A percentile compares a stretch with the other conserved stretches of the same genome.
phyloP scores from a whole-genome alignment of 2,888 invertebrate species.

The Leptinotarsa tumamoca region DNA sequence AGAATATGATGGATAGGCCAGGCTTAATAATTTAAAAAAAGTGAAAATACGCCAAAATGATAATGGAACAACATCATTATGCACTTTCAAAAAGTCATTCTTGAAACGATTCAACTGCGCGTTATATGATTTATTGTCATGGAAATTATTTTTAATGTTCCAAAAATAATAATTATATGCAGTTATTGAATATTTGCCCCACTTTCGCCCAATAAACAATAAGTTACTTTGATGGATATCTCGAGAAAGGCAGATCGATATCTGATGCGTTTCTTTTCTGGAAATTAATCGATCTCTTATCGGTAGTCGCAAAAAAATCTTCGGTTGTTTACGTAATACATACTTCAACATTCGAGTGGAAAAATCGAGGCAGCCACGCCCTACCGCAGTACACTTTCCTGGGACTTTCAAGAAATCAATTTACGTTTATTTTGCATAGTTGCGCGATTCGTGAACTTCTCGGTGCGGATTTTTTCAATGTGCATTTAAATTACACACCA shows the following conservation, averaged over 20 bases:
- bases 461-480: constrained; percentile 12
- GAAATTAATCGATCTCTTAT: constrained; percentile 37
- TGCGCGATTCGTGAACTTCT: constrained; percentile 6
- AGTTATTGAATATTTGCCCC: constrained; percentile 22
- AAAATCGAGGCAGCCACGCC: constrained; percentile 35
- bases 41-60: constrained; percentile 41
- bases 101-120: constrained; percentile 17
- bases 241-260: constrained; percentile 47
- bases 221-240: constrained; percentile 41
- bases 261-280: constrained; percentile 30
- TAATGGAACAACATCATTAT: constrained; percentile 42
- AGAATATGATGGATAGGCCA: constrained; percentile 41
- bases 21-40: constrained; percentile 40
- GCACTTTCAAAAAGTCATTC: constrained; percentile 43
- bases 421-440: constrained; percentile 21
- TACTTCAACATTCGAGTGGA: constrained; percentile 1
- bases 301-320: constrained; percentile 37
- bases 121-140: constrained; percentile 31
- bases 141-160: constrained; percentile 31
- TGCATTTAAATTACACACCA: constrained; percentile 26
- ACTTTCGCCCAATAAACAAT: constrained; percentile 33
- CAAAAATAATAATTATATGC: constrained; percentile 30
- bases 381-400: constrained; percentile 38
- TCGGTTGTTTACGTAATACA: constrained; percentile 28
- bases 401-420: constrained; percentile 43